Evolutionary conservation across 2,797 vertebrate species (phyloP).

Genomic region (Sylvia borin): DNA sequence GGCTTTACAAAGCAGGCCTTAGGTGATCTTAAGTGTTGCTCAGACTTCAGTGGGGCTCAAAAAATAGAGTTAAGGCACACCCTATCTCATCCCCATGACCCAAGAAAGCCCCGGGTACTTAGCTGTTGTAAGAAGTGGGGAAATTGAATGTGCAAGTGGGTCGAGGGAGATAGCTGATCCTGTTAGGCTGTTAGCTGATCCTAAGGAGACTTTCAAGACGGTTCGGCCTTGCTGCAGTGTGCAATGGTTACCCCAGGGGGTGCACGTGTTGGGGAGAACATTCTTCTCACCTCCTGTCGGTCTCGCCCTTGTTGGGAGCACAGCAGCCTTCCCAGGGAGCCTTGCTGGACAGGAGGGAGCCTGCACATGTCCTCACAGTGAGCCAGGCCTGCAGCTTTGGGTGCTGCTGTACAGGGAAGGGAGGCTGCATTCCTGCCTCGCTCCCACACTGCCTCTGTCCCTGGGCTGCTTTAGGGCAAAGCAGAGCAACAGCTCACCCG

Average conservation of each 20-base stretch:
- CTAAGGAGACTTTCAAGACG: background rate
- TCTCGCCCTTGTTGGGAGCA: rapidly evolving
- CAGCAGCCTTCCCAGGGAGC: background rate
- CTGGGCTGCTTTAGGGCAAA: background rate
- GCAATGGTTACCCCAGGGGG: rapidly evolving
- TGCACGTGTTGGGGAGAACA: rapidly evolving
- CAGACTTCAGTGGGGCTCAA: background rate
- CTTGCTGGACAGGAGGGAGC: background rate
- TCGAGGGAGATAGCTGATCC: background rate
- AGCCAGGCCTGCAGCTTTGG: background rate
- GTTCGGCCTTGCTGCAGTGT: background rate
- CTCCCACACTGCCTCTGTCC: rapidly evolving
- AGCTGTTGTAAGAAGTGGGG: background rate
- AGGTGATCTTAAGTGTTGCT: background rate
- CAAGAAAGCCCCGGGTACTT: background rate
- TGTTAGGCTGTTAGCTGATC: rapidly evolving
- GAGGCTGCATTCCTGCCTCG: rapidly evolving
- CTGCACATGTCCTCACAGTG: rapidly evolving
- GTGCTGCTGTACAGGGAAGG: background rate
- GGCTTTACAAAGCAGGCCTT: background rate
- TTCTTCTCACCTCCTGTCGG: background rate
- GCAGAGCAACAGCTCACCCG: rapidly evolving
- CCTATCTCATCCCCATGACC: background rate
- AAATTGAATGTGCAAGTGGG: rapidly evolving
- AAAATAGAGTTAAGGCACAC: background rate